These are phyloP conservation scores for Emmelina monodactyla DNA, from an alignment of 2,888 invertebrate species.

Conservation along the genomic window DNA sequence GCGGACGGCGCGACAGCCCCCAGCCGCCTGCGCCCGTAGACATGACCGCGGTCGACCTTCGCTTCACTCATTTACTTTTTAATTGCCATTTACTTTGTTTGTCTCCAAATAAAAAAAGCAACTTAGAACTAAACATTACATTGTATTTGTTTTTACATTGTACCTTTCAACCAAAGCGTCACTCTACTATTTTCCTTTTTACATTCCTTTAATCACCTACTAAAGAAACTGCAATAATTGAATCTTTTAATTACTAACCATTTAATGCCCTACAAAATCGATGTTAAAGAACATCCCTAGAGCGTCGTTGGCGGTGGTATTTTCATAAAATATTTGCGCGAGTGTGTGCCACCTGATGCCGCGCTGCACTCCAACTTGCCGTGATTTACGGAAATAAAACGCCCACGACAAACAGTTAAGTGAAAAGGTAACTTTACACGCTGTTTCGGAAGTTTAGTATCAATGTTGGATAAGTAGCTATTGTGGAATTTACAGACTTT, in stretches of 20 bases:
- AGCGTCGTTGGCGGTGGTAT: constrained; percentile 39
- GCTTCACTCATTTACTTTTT: constrained; percentile 20
- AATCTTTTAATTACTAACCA: no score
- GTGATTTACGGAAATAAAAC: constrained; percentile 53
- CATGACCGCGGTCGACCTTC: constrained; percentile 11
- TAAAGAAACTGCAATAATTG: no score
- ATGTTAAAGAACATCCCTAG: constrained; percentile 31
- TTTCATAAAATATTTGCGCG: constrained; percentile 64
- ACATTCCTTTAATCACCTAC: no score
- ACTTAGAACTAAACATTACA: no score
- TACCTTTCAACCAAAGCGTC: no score
- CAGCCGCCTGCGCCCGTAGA: constrained; percentile 17
- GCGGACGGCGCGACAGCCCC: constrained; percentile 48
- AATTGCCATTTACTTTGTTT: no score
- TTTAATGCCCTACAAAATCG: constrained; percentile 18
- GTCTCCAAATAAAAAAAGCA: no score
- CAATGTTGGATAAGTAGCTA: no score
- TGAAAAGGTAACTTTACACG: constrained; percentile 13
- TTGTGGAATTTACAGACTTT: no score
- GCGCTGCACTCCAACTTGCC: constrained; percentile 51
- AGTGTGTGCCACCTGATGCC: constrained; percentile 57
- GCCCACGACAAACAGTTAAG: constrained; percentile 25
- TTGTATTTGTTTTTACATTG: no score
- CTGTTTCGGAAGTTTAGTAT: not conserved
- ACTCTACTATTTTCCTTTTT: no score